Evolutionary conservation across 2,888 invertebrate species (phyloP), one percentile per base, ranked within the genome.

Genomic region (Lacanobia oleracea): DNA sequence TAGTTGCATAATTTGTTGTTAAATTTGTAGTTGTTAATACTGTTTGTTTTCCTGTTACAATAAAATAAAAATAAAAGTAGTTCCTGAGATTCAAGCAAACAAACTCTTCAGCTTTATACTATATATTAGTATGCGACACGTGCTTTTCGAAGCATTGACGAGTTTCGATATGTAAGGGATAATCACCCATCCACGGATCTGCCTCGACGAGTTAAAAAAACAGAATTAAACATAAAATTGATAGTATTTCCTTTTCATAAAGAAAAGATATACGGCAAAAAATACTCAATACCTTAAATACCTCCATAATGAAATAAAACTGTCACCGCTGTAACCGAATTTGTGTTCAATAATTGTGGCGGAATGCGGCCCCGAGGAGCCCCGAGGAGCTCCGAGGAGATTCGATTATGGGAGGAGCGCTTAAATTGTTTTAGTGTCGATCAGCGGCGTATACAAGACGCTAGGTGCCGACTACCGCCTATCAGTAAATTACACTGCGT

Each of bases 381-480:
- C 82, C 84, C 83, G 88, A 84, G 85, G 88, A 84, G 89, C 89
- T 87, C 90, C 91, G 86, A 80, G 75, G 77, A 86, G 89, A 95
- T 92, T 93, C 89, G 88, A 94, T 95, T 94, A 94, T 74, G 88
- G 87, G 80, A 87, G 89, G 90, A 91, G 88, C 90, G 87, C 86
- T 91, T 91, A 94, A 95, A 95, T 95, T 94, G 94, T 93, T 94
- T 94, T 93, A 94, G 86, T 87, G 89, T 89, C 89, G 92, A 92
- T 92, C 91, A 89, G 87, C 86, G 83, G 67, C 81, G 77, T 85
- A 78, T 77, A 79, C 83, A 79, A 84, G 77, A 77, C 56, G 79
- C 61, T 78, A 60, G 66, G 65, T 75, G 45, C 18, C 16, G n/a
- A 37, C 67, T 66, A 68, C 66, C 37, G 72, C 60, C 23, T 43